These are phyloP conservation scores for Venturia canescens DNA, from an alignment of 1,140 invertebrate species.

Conservation along the genomic window DNA sequence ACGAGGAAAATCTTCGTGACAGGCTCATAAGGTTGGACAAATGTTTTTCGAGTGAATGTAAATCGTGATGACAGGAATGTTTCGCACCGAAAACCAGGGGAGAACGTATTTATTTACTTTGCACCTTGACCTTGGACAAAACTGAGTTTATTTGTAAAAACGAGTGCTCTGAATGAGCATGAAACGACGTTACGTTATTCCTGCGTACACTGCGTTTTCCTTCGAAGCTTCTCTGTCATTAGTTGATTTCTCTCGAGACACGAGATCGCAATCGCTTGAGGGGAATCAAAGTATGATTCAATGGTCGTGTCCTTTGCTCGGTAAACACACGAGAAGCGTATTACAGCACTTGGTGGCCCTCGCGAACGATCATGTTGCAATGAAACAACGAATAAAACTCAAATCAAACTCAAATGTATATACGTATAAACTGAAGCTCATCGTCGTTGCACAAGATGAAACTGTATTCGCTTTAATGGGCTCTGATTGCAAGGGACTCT, in stretches of 20 bases:
- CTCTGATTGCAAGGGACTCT: neutral
- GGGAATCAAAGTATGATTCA: slow-evolving; percentile 23
- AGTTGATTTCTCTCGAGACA: slow-evolving; percentile 21
- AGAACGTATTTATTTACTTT: no score
- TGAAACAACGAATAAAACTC: neutral
- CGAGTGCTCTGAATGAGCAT: neutral
- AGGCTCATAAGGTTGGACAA: no score
- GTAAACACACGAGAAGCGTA: neutral
- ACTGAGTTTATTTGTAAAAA: neutral
- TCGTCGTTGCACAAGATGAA: neutral
- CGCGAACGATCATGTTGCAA: slow-evolving; percentile 3
- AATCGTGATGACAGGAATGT: no score
- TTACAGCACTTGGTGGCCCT: slow-evolving; percentile 28
- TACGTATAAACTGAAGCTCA: neutral
- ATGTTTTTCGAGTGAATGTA: no score
- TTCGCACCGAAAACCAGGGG: no score
- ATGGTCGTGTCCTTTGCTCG: slow-evolving; percentile 19
- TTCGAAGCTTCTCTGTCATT: slow-evolving; percentile 12
- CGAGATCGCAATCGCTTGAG: slow-evolving; percentile 16
- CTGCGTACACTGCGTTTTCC: neutral
- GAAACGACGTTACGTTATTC: neutral
- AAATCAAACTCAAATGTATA: neutral
- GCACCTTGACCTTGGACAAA: no score
- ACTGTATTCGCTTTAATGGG: slow-evolving; percentile 2
- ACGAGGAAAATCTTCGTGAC: no score